Evolutionary conservation across 2,888 invertebrate genomes (phyloP).

Genomic region (Selenia dentaria): DNA sequence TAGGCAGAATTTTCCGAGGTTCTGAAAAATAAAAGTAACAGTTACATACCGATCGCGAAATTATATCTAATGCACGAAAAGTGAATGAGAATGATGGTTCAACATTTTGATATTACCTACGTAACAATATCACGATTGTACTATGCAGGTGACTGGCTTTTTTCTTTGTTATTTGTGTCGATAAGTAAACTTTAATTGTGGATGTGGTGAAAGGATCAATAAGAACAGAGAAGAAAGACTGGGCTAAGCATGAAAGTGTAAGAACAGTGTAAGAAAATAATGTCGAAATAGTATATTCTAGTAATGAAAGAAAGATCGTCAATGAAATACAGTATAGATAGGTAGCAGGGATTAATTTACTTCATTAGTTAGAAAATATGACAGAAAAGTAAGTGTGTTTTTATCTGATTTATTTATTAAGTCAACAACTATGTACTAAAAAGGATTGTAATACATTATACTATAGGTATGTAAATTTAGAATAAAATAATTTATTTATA

Average conservation of each 20-base stretch:
- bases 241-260: slow-evolving; percentile 52
- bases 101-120: too few species aligned
- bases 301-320: slow-evolving; percentile 8
- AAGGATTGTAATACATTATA: slow-evolving; percentile 3
- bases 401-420: slow-evolving; percentile 3
- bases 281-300: slow-evolving; percentile 7
- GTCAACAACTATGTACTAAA: background rate
- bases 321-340: slow-evolving; percentile 1
- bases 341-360: slow-evolving; percentile 6
- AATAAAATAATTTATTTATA: slow-evolving; percentile 1
- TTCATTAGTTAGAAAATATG: slow-evolving; percentile 17
- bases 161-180: slow-evolving; percentile 37
- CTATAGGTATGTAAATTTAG: too few species aligned
- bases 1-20: slow-evolving; percentile 94
- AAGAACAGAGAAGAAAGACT: slow-evolving; percentile 48
- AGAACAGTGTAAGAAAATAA: slow-evolving; percentile 4
- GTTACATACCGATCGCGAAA: background rate
- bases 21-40: slow-evolving; percentile 83
- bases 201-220: slow-evolving; percentile 51
- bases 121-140: slow-evolving; percentile 5
- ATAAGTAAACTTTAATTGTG: slow-evolving; percentile 46
- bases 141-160: slow-evolving; percentile 44
- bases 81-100: slow-evolving; percentile 2
- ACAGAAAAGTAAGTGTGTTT: slow-evolving; percentile 4
- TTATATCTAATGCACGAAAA: background rate